Evolutionary conservation across 2,113 vertebrate genomes (phyloP).

Genomic region (Oenanthe oenanthe): DNA sequence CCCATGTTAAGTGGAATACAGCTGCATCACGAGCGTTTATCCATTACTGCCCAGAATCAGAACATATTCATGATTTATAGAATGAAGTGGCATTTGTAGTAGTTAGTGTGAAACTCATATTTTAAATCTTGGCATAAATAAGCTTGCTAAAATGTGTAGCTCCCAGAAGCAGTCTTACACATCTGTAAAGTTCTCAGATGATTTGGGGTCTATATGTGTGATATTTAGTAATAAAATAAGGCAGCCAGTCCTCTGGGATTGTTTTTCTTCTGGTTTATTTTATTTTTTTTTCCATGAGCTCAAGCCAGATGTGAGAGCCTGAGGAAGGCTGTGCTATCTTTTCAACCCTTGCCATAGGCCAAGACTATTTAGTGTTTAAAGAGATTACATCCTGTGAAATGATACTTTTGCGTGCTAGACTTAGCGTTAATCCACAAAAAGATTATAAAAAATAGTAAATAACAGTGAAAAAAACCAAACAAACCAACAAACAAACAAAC

Average conservation of each 20-base stretch:
- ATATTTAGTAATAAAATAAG: conserved; percentile 31
- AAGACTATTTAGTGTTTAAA: conserved; percentile 29
- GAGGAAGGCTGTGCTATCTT: neutral
- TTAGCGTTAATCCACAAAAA: conserved; percentile 49
- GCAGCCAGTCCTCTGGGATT: neutral
- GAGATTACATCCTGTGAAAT: conserved; percentile 50
- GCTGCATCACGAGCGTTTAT: neutral
- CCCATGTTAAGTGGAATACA: neutral
- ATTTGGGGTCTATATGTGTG: neutral
- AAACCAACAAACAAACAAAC: neutral
- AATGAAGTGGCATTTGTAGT: neutral
- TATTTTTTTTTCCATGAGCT: neutral
- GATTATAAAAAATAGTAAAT: conserved; percentile 46
- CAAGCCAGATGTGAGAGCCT: neutral
- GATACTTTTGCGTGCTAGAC: conserved; percentile 36
- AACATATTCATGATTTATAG: neutral
- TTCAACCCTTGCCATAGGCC: conserved; percentile 2
- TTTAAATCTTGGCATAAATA: neutral
- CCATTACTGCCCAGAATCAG: neutral
- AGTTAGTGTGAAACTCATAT: neutral
- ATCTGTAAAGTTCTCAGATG: neutral
- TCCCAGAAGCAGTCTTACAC: neutral
- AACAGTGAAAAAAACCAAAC: neutral
- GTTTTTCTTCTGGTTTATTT: neutral
- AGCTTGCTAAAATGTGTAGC: neutral